Percentiles rank a stretch among this genome's conserved stretches.
These are phyloP conservation scores for Apodemus agrarius DNA, from an alignment of 2,797 vertebrate species.

Conservation along the genomic window DNA sequence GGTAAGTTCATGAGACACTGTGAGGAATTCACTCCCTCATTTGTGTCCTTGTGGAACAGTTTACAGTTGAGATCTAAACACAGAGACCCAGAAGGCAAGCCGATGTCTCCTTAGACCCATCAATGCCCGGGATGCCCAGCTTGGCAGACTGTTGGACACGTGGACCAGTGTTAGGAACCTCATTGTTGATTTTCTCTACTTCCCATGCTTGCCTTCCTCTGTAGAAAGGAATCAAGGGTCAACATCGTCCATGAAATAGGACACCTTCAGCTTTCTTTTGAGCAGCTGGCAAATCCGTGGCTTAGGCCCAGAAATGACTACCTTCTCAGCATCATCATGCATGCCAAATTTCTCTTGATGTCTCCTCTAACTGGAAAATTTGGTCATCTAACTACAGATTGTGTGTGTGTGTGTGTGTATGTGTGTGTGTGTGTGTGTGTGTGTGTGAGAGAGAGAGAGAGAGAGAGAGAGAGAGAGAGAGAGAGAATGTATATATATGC, in stretches of 20 bases:
- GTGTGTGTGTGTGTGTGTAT: not conserved
- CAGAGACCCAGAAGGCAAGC: not conserved
- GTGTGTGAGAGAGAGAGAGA: no score
- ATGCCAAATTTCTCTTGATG: no score
- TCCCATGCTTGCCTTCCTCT: not conserved
- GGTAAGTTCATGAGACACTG: not conserved
- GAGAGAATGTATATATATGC: not conserved
- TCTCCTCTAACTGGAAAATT: not conserved
- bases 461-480: no score
- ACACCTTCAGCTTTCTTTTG: not conserved
- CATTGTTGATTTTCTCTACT: not conserved
- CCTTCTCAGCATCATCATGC: not conserved
- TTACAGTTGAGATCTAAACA: not conserved
- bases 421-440: not conserved
- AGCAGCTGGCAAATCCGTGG: not conserved
- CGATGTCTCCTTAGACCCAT: not conserved
- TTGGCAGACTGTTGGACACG: not conserved
- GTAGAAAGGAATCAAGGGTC: not conserved
- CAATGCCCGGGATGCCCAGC: not conserved
- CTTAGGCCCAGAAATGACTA: not conserved
- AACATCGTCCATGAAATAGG: not conserved
- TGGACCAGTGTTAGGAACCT: not conserved
- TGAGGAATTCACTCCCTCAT: not conserved
- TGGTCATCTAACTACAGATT: not conserved
- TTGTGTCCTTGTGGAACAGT: not conserved